These are phyloP conservation scores for Poeciliopsis gracilis DNA, from an alignment of 2,797 vertebrate species.

Conservation along the genomic window DNA sequence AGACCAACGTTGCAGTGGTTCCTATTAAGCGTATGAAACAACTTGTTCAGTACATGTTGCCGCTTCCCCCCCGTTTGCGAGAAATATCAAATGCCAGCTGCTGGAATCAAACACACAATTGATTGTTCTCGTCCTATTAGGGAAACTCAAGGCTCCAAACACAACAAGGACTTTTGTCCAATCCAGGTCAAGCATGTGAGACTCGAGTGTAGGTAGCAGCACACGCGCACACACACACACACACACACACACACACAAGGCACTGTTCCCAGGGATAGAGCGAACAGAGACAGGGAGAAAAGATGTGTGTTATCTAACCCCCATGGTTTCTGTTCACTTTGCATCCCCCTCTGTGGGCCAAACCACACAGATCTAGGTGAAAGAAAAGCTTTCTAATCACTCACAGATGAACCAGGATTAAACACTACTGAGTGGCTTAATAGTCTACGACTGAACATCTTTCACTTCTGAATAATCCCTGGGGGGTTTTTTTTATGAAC, in stretches of 20 bases:
- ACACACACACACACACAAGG: constrained; percentile 49
- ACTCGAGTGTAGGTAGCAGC: constrained; percentile 76
- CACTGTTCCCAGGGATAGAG: constrained; percentile 57
- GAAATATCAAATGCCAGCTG: constrained; percentile 29
- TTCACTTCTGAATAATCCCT: constrained; percentile 26
- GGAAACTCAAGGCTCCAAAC: constrained; percentile 69
- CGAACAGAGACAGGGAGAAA: constrained; percentile 35
- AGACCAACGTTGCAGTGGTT: background rate
- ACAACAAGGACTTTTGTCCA: constrained; percentile 79
- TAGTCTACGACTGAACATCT: constrained; percentile 33
- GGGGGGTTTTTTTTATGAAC: constrained; percentile 23
- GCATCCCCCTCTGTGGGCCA: constrained; percentile 35
- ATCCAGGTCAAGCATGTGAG: constrained; percentile 83
- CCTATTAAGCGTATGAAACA: constrained; percentile 1
- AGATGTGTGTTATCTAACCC: constrained; percentile 65
- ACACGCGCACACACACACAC: constrained; percentile 10
- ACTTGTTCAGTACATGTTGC: constrained; percentile 33
- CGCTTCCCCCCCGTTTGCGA: constrained; percentile 12
- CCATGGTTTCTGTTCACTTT: constrained; percentile 47
- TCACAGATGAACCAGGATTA: constrained; percentile 66
- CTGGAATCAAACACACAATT: constrained; percentile 64
- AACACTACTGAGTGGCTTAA: constrained; percentile 59
- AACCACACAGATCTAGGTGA: constrained; percentile 67
- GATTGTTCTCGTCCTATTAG: constrained; percentile 68
- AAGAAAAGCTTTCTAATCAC: constrained; percentile 49